A percentile compares a stretch with the other conserved stretches of the same genome.
These are phyloP conservation scores for Leptura quadrifasciata DNA, from an alignment of 2,888 invertebrate species.

Conservation along the genomic window DNA sequence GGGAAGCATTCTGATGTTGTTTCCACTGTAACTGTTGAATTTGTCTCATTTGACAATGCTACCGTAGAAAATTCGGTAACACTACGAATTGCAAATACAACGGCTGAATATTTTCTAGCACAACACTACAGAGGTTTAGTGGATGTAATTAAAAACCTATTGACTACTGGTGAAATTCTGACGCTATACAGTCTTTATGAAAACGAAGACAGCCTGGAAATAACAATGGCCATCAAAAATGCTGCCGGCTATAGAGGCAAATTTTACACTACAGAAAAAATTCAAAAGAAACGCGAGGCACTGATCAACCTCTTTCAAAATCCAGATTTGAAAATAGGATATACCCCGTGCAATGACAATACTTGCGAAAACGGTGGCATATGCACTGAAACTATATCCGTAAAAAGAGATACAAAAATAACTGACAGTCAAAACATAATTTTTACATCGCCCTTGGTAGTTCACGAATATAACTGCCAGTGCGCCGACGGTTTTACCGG, in stretches of 20 bases:
- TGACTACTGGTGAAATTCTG: conserved; percentile 80
- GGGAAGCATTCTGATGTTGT: conserved; percentile 90
- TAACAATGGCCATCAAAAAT: conserved; percentile 80
- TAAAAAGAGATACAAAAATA: conserved; percentile 83
- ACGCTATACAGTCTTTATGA: conserved; percentile 86
- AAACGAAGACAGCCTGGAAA: conserved; percentile 79
- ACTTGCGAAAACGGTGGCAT: conserved; percentile 87
- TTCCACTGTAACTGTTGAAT: conserved; percentile 91
- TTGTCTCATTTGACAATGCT: conserved; percentile 85
- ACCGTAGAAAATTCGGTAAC: conserved; percentile 91
- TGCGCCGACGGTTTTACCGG: conserved; percentile 92
- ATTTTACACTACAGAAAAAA: conserved; percentile 79
- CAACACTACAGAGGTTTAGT: conserved; percentile 85
- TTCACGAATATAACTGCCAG: conserved; percentile 86
- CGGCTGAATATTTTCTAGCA: conserved; percentile 85
- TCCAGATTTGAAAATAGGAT: conserved; percentile 81
- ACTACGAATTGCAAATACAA: conserved; percentile 83
- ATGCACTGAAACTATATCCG: conserved; percentile 83
- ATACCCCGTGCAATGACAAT: conserved; percentile 84
- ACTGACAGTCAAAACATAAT: conserved; percentile 88
- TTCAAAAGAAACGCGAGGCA: conserved; percentile 80
- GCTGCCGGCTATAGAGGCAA: conserved; percentile 79
- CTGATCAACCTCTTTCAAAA: conserved; percentile 80
- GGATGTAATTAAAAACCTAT: conserved; percentile 81
- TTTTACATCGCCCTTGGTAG: conserved; percentile 87